A percentile compares a stretch with the other conserved stretches of the same genome.
phyloP scores from a whole-genome alignment of 2,113 vertebrate species.

The Orcinus orca region DNA sequence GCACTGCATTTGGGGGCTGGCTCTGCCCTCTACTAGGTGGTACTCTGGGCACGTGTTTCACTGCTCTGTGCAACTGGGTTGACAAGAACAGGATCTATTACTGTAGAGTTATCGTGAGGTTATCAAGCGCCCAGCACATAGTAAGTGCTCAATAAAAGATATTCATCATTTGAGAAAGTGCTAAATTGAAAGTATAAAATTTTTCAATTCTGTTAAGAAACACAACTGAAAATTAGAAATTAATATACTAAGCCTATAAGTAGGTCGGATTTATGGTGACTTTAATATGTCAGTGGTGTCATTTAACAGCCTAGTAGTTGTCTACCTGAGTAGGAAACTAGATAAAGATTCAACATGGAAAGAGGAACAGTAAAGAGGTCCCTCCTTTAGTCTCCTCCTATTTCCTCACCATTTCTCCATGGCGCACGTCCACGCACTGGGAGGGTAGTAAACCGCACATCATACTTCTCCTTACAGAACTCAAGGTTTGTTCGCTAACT shows the following conservation, averaged over 20 bases:
- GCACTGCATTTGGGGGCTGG: not conserved
- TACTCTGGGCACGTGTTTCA: fast-evolving
- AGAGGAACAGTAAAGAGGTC: not conserved
- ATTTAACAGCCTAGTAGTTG: not conserved
- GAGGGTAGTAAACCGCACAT: not conserved
- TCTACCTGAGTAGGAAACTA: not conserved
- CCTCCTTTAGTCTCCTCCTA: too few species aligned
- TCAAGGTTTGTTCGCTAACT: not conserved
- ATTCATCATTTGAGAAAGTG: not conserved
- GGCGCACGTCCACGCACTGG: not conserved
- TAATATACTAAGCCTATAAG: not conserved
- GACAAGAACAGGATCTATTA: not conserved
- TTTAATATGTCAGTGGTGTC: not conserved
- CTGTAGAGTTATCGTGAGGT: not conserved
- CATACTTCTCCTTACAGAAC: not conserved
- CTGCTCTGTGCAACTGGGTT: not conserved
- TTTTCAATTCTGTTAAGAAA: not conserved
- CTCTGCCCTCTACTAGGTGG: too few species aligned
- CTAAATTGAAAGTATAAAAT: not conserved
- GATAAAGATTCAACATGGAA: not conserved
- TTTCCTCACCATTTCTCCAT: not conserved
- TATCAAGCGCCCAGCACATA: fast-evolving
- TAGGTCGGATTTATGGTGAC: not conserved
- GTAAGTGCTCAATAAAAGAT: not conserved
- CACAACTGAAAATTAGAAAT: not conserved